Conservation (phyloP, 2,113 vertebrate species). For the Gymnobelideus leadbeateri region DNA sequence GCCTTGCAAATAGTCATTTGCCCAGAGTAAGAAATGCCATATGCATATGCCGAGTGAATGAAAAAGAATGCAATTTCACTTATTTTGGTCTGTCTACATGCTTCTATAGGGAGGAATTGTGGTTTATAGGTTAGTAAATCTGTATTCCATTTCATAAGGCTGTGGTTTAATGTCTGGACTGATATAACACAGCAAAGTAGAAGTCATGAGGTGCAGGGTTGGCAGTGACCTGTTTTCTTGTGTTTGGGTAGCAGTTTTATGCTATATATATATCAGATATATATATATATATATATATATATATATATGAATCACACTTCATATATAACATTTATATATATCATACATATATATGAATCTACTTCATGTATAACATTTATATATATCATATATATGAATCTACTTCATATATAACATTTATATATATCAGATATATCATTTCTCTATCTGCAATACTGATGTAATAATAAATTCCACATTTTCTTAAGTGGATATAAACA, state of each 20-base stretch:
- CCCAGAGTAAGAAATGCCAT: neutral
- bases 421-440: neutral
- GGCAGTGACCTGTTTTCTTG: neutral
- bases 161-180: neutral
- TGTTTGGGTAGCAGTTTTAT: neutral
- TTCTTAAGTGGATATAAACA: neutral
- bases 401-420: too few relatives aligned
- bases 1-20: slow-evolving; percentile 8
- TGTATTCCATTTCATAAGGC: neutral
- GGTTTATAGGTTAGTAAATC: neutral
- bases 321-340: too few relatives aligned
- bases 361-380: too few relatives aligned
- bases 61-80: neutral
- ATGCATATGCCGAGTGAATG: neutral
- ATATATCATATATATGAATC: too few relatives aligned
- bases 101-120: neutral
- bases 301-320: too few relatives aligned
- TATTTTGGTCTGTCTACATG: neutral
- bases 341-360: too few relatives aligned
- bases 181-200: neutral
- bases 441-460: neutral
- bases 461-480: neutral
- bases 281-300: too few relatives aligned
- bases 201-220: neutral
- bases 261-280: too few relatives aligned